phyloP scores from a whole-genome alignment of 2,113 vertebrate genomes.

The Theristicus caerulescens region DNA sequence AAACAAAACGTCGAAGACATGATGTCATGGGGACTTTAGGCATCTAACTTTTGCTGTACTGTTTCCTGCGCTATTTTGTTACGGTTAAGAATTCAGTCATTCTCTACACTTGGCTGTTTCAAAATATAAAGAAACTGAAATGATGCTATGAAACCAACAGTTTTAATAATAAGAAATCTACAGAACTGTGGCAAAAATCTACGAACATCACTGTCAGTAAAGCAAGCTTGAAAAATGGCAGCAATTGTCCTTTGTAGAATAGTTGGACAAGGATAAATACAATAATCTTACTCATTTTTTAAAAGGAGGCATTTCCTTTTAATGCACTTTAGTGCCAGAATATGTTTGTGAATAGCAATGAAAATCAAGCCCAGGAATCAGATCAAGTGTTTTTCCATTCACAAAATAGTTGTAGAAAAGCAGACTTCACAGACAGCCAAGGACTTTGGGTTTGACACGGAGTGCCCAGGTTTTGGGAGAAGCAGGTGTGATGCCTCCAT shows the following conservation, averaged over 20 bases:
- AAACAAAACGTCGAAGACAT: background rate
- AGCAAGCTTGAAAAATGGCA: background rate
- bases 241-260: background rate
- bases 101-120: background rate
- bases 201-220: background rate
- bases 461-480: background rate
- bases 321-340: constrained; percentile 8
- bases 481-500: background rate
- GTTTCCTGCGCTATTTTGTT: background rate
- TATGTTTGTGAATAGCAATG: background rate
- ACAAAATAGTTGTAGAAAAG: background rate
- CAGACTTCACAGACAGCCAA: background rate
- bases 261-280: background rate
- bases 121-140: background rate
- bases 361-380: background rate
- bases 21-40: background rate
- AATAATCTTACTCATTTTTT: background rate
- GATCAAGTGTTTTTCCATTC: background rate
- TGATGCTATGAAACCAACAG: background rate
- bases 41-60: background rate
- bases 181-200: background rate
- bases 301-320: background rate
- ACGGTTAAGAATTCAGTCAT: background rate
- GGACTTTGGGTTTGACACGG: background rate
- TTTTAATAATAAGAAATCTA: background rate